phyloP scores from a whole-genome alignment of 2,888 invertebrate species.

The Drosophila lutescens region DNA sequence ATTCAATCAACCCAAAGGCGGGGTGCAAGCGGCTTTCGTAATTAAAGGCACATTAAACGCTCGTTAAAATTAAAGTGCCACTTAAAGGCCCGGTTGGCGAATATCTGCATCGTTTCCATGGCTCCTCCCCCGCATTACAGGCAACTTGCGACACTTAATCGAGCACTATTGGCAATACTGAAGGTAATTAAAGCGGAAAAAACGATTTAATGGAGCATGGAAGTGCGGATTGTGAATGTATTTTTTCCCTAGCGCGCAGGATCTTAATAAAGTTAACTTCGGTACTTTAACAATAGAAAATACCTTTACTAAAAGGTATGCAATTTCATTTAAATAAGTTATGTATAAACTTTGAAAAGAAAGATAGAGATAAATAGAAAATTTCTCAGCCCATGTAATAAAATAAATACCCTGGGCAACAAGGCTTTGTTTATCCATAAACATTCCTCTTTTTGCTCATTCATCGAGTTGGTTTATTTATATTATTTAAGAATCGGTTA shows the following conservation, averaged over 20 bases:
- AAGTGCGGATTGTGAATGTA: neutral
- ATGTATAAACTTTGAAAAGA: no score
- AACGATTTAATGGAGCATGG: conserved; percentile 18
- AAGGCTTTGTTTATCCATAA: conserved; percentile 9
- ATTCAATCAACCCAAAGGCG: conserved; percentile 63
- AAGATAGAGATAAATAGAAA: no score
- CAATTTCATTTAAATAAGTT: no score
- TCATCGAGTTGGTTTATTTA: conserved; percentile 7
- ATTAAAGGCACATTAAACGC: conserved; percentile 70
- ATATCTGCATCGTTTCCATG: conserved; percentile 21
- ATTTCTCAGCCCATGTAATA: no score
- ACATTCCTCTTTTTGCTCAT: conserved; percentile 1
- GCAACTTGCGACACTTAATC: conserved; percentile 14
- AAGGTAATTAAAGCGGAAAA: conserved; percentile 4
- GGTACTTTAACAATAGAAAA: no score
- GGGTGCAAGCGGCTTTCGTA: conserved; percentile 40
- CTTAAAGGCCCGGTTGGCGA: conserved; percentile 14
- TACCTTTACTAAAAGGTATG: no score
- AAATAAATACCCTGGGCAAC: no score
- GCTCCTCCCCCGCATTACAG: neutral
- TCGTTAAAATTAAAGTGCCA: conserved; percentile 76
- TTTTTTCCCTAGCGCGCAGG: neutral
- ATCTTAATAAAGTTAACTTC: neutral
- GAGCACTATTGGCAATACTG: conserved; percentile 30
- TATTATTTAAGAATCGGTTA: conserved; percentile 18